phyloP scores from a whole-genome alignment of 2,888 invertebrate genomes.

The Periphyllus acericola region DNA sequence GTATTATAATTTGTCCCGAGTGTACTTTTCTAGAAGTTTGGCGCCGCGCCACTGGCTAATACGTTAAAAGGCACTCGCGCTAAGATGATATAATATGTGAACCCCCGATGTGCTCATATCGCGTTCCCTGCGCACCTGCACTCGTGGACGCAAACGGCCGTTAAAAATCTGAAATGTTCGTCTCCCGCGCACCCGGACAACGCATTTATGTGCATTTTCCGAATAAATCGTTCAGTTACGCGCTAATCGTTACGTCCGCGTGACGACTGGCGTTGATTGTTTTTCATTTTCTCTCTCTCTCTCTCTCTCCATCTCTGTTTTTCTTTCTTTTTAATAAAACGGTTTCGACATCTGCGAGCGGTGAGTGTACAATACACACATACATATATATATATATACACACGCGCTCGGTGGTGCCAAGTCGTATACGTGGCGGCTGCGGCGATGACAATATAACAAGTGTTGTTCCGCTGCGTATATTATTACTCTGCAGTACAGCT shows the following conservation, averaged over 20 bases:
- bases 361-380: not conserved
- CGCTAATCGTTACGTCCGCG: not conserved
- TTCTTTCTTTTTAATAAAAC: not conserved
- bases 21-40: no score
- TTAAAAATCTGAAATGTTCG: no score
- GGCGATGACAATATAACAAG: constrained; percentile 29
- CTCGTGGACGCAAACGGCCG: no score
- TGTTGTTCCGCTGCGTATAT: not conserved
- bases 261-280: not conserved
- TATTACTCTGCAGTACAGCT: not conserved
- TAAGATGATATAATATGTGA: no score
- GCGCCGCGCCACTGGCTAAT: no score
- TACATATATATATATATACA: not conserved
- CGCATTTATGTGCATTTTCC: no score
- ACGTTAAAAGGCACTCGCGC: no score
- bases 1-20: no score
- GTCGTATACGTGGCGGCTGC: not conserved
- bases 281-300: not conserved
- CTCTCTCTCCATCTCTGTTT: not conserved
- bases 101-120: no score
- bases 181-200: no score
- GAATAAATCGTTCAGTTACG: no score
- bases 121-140: no score
- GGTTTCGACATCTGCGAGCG: not conserved
- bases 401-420: not conserved